Percentiles rank a stretch among this genome's conserved stretches.
Evolutionary conservation across 2,797 vertebrate species (phyloP).

Genomic region (Danio albolineatus): DNA sequence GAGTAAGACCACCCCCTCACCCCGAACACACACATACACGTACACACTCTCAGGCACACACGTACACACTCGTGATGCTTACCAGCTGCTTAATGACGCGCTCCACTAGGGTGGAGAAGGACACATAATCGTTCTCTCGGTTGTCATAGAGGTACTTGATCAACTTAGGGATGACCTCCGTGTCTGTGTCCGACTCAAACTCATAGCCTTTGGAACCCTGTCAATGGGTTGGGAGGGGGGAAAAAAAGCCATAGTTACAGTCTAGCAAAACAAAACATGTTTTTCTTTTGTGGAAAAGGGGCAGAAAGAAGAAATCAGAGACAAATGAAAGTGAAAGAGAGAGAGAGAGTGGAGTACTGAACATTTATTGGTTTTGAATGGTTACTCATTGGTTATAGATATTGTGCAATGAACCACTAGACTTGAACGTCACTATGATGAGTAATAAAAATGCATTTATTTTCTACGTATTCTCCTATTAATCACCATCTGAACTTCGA

Average conservation of each 20-base stretch:
- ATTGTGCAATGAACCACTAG: not conserved
- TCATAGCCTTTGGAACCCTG: conserved; percentile 93
- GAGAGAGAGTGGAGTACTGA: not conserved
- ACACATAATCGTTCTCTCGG: conserved; percentile 83
- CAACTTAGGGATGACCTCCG: conserved; percentile 96
- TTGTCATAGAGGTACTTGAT: conserved; percentile 97
- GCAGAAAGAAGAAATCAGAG: not conserved
- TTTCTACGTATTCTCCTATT: too few species aligned
- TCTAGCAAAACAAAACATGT: conserved; percentile 47
- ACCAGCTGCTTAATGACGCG: conserved; percentile 94
- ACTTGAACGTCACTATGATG: not conserved
- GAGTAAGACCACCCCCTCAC: conserved; percentile 36
- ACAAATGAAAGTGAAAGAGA: not conserved
- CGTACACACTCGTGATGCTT: conserved; percentile 68
- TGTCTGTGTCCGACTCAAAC: conserved; percentile 97
- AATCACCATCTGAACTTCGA: too few species aligned
- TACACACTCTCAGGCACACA: conserved; percentile 13
- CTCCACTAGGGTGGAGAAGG: conserved; percentile 92
- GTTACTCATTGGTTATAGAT: not conserved
- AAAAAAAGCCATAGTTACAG: conserved; percentile 49
- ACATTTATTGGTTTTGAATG: not conserved
- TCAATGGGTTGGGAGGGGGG: conserved; percentile 45
- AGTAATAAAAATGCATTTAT: not conserved
- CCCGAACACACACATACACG: conserved; percentile 30
- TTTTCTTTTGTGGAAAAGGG: conserved; percentile 9